Base-by-base conservation (phyloP, 2,888 invertebrate genomes). In the Archaeoteleia sp. region DNA sequence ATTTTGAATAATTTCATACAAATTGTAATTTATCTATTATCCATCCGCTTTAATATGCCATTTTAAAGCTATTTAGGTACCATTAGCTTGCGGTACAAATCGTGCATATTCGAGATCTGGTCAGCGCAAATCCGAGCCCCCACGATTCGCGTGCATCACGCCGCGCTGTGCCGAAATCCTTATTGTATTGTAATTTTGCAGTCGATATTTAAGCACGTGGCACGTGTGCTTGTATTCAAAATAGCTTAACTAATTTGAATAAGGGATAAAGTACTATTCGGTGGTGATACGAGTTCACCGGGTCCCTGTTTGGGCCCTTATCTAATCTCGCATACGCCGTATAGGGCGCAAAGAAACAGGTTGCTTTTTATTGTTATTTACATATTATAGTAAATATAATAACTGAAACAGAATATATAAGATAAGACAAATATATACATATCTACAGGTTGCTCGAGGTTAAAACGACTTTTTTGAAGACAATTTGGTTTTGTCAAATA, bases 121-220 rank as follows among this genome's bases (percentile, higher is more conserved):
- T 57, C 55, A 46, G 63, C 39, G 63, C 48, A 63, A 63, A 63
- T 49, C 49, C 49, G 45, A 27, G 45, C 46, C 51, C 51, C 55
- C 57, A 53, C 53, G 61, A 62, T 46, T 55, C 62, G 45, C 60
- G 67, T 55, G 49, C 60, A 42, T 60, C 60, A 40, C 74, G 71
- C 58, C 45, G 49, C 66, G 62, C 34, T 43, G 57, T 17, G 32
- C 70, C 63, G 60, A 81, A 81, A 78, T 76, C 79, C 81, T 82
- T 79, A 75, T 82, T 82, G 82, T 82, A 82, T 82, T 80, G 73
- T 81, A 82, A 82, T 82, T 76, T 73, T 70, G 65, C 61, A 45
- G 46, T 67, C 76, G 77, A 77, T 77, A 75, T 77, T 74, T 74
- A 69, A 76, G 70, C 71, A 76, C 72, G 60, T 61, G 70, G 68